Percentiles rank a stretch among this genome's conserved stretches.
Conservation (phyloP, 2,888 invertebrate genomes). For the Lissocephala sabroskyi region DNA sequence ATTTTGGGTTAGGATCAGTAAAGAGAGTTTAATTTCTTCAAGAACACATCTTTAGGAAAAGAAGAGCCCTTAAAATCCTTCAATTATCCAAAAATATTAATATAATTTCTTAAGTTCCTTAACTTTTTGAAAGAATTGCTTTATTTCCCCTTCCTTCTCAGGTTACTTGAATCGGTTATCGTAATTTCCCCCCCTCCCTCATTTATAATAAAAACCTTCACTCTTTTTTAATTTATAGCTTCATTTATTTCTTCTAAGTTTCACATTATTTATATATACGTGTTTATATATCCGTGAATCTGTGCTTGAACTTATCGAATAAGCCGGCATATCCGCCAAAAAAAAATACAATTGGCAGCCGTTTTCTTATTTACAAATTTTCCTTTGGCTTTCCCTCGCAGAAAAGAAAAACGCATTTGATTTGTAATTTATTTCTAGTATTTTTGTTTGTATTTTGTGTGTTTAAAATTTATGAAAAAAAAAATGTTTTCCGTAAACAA, state of each 20-base stretch:
- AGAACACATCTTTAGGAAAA: not conserved
- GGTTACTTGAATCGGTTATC: too few species aligned
- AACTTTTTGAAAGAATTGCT: too few species aligned
- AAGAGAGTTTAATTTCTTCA: not conserved
- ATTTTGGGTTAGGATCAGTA: not conserved
- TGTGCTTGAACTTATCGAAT: conserved; percentile 3
- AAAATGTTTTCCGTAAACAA: conserved; percentile 32
- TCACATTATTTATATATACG: not conserved
- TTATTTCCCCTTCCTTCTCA: too few species aligned
- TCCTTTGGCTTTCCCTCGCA: too few species aligned
- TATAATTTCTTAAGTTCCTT: too few species aligned
- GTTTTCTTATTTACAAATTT: conserved; percentile 12
- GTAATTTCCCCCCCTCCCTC: too few species aligned
- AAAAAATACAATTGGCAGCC: too few species aligned
- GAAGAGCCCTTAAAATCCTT: too few species aligned
- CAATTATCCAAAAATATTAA: too few species aligned
- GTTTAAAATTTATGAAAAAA: conserved; percentile 1
- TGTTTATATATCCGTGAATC: conserved; percentile 1
- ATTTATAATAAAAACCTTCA: too few species aligned
- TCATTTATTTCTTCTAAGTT: conserved; percentile 4
- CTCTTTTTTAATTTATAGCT: not conserved
- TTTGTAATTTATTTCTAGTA: not conserved
- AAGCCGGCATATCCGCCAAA: too few species aligned
- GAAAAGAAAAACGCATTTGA: not conserved
- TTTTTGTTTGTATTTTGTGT: not conserved